A percentile compares a stretch with the other conserved stretches of the same genome.
phyloP scores from a whole-genome alignment of 1,140 invertebrate species.

The Limonius californicus region DNA sequence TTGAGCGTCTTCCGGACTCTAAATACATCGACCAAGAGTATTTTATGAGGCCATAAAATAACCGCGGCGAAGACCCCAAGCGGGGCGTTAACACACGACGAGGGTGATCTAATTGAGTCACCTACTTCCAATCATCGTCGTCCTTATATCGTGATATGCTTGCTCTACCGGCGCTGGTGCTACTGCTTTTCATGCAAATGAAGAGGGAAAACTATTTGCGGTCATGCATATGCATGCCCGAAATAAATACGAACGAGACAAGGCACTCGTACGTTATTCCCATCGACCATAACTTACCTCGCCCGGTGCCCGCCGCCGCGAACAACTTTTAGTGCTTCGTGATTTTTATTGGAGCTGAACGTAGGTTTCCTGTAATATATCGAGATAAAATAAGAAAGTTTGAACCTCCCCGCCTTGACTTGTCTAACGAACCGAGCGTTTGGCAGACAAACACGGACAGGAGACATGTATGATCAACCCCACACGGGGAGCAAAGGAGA shows the following conservation, averaged over 20 bases:
- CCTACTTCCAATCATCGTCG: background rate
- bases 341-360: slow-evolving; percentile 11
- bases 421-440: slow-evolving; percentile 27
- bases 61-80: background rate
- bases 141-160: background rate
- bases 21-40: background rate
- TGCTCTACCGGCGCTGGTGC: no score
- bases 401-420: slow-evolving; percentile 17
- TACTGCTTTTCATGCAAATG: background rate
- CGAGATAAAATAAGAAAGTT: slow-evolving; percentile 14
- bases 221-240: background rate
- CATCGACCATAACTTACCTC: slow-evolving; percentile 3
- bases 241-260: background rate
- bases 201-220: background rate
- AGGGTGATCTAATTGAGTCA: background rate
- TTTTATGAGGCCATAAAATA: slow-evolving; percentile 1
- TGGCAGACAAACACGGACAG: slow-evolving; percentile 26
- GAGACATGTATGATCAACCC: slow-evolving; percentile 18
- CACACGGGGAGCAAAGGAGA: slow-evolving; percentile 2
- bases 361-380: slow-evolving; percentile 15
- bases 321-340: slow-evolving; percentile 9
- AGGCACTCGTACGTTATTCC: background rate
- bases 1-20: background rate
- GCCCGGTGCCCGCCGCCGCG: background rate
- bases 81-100: background rate